These are phyloP conservation scores for Fragum whitleyi DNA, from an alignment of 2,888 invertebrate species.

Conservation along the genomic window DNA sequence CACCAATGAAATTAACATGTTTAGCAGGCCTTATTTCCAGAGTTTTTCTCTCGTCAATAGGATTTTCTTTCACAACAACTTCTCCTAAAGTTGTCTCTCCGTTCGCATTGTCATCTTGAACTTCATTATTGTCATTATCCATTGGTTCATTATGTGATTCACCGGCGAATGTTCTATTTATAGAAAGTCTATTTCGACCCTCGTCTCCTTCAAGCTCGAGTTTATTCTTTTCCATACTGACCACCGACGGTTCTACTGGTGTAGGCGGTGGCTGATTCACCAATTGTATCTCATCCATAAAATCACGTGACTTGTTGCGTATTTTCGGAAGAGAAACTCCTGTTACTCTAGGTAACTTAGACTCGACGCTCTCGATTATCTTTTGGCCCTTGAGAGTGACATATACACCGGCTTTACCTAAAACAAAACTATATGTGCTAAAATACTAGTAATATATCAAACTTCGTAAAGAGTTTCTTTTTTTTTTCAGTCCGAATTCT, in stretches of 20 bases:
- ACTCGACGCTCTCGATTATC: constrained; percentile 62
- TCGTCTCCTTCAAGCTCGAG: constrained; percentile 1
- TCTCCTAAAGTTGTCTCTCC: constrained; percentile 30
- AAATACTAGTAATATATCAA: no score
- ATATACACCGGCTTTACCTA: constrained; percentile 64
- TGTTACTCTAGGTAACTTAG: constrained; percentile 71
- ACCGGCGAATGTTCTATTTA: neutral
- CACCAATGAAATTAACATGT: constrained; percentile 45
- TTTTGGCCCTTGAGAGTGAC: constrained; percentile 67
- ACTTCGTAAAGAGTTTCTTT: no score
- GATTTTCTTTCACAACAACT: constrained; percentile 34
- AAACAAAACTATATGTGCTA: no score
- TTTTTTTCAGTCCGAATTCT: no score
- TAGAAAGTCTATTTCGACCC: neutral
- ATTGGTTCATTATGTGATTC: neutral
- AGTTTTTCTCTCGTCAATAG: constrained; percentile 37
- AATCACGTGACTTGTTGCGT: constrained; percentile 62
- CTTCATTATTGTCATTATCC: neutral
- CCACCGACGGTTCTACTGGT: constrained; percentile 56
- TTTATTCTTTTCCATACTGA: constrained; percentile 16
- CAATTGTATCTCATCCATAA: constrained; percentile 60
- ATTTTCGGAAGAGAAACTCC: constrained; percentile 70
- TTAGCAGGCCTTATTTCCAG: constrained; percentile 51
- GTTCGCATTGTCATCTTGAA: constrained; percentile 10
- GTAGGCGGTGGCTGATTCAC: constrained; percentile 72